Conservation (phyloP, 2,113 vertebrate genomes). For the Willisornis vidua region DNA sequence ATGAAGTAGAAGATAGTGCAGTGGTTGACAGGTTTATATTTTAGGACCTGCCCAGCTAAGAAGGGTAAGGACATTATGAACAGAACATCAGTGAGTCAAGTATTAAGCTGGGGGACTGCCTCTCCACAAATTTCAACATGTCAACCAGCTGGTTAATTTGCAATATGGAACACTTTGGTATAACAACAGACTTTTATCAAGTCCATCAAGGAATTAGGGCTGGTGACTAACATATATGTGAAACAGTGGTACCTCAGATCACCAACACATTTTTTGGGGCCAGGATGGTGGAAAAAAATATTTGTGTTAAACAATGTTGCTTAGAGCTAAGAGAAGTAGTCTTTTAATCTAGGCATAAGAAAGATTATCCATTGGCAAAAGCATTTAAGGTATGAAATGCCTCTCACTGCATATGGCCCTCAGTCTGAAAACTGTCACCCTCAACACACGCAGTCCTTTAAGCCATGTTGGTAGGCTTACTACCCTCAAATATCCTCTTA, state of each 20-base stretch:
- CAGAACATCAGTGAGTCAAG: background rate
- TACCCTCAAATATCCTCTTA: background rate
- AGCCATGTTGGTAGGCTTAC: background rate
- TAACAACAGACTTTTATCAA: background rate
- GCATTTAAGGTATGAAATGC: background rate
- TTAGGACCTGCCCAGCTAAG: background rate
- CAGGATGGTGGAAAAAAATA: background rate
- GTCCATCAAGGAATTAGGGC: background rate
- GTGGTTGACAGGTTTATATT: background rate
- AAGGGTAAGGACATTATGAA: background rate
- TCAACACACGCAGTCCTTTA: background rate
- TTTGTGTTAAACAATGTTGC: background rate
- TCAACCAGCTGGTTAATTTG: background rate
- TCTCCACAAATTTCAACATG: background rate
- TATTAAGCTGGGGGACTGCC: background rate
- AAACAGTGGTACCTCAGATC: background rate
- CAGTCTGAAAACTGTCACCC: background rate
- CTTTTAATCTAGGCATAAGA: background rate
- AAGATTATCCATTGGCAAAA: background rate
- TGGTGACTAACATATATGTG: background rate
- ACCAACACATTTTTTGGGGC: background rate
- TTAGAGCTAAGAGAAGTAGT: background rate
- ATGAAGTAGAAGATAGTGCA: background rate
- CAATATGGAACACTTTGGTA: rapidly evolving
- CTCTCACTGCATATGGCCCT: background rate